Percentiles rank a stretch among this genome's conserved stretches.
Evolutionary conservation across 1,140 invertebrate species (phyloP).

Genomic region (Grapholita molesta): DNA sequence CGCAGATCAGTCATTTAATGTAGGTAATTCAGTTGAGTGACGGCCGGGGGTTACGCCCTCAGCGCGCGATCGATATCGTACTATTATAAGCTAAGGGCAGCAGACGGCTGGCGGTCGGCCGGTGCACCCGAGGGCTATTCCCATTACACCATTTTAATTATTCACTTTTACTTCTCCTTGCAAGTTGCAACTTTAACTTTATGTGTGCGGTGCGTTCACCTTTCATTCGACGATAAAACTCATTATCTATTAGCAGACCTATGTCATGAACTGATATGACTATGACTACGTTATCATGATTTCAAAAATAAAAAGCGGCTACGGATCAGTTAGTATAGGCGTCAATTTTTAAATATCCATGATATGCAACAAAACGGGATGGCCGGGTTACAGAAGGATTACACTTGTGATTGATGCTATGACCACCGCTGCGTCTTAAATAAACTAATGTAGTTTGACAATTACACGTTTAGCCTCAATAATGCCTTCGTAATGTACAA

Average conservation of each 20-base stretch:
- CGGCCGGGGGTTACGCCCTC: conserved; percentile 16
- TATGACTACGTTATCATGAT: neutral
- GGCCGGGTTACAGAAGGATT: no score
- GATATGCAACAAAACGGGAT: no score
- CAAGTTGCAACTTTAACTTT: neutral
- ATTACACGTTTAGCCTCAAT: neutral
- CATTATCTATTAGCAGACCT: neutral
- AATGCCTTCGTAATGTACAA: neutral
- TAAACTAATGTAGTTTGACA: no score
- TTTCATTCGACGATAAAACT: neutral
- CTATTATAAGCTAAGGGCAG: conserved; percentile 21
- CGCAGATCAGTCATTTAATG: conserved; percentile 13
- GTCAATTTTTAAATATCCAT: no score
- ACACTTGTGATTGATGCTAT: no score
- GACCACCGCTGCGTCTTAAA: no score
- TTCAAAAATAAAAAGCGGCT: neutral
- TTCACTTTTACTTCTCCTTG: neutral
- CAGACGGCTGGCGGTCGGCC: conserved; percentile 16
- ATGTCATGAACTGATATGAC: no score
- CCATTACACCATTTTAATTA: neutral
- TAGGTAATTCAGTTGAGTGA: conserved; percentile 11
- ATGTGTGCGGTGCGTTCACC: neutral
- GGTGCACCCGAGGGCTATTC: conserved; percentile 18
- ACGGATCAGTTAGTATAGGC: no score
- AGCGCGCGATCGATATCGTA: conserved; percentile 21